Conservation (phyloP, 2,113 vertebrate genomes). For the Channa maculata region DNA sequence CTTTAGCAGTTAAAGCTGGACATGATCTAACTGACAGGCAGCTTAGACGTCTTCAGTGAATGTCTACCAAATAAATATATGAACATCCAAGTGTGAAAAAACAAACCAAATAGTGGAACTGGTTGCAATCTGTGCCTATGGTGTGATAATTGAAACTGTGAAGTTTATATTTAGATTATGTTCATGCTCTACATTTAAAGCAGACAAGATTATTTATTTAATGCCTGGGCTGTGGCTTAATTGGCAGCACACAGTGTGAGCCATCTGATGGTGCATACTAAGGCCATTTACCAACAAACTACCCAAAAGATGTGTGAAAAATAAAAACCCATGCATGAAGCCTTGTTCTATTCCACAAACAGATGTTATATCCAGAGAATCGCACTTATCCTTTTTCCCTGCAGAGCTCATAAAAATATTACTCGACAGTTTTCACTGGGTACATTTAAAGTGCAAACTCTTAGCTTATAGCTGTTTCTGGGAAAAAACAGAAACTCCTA, state of each 20-base stretch:
- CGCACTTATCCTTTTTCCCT: background rate
- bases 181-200: slow-evolving; percentile 23
- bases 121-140: background rate
- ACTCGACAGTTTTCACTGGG: background rate
- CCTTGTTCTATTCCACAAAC: background rate
- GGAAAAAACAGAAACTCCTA: too few species aligned
- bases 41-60: background rate
- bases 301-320: slow-evolving; percentile 1
- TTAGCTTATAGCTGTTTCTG: background rate
- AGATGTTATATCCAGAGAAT: slow-evolving; percentile 1
- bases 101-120: background rate
- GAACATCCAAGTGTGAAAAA: background rate
- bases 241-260: slow-evolving; percentile 11
- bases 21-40: too few species aligned
- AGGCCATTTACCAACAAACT: background rate
- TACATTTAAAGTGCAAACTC: too few species aligned
- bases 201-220: slow-evolving; percentile 17
- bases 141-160: slow-evolving; percentile 17
- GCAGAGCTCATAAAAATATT: background rate
- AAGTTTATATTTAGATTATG: slow-evolving; percentile 21
- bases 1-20: too few species aligned
- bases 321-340: background rate
- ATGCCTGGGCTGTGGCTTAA: slow-evolving; percentile 19
- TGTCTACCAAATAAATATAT: background rate
- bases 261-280: slow-evolving; percentile 13